Percentiles rank a stretch among this genome's conserved stretches.
phyloP scores from a whole-genome alignment of 2,888 invertebrate genomes.

The Tenthredo distinguenda region DNA sequence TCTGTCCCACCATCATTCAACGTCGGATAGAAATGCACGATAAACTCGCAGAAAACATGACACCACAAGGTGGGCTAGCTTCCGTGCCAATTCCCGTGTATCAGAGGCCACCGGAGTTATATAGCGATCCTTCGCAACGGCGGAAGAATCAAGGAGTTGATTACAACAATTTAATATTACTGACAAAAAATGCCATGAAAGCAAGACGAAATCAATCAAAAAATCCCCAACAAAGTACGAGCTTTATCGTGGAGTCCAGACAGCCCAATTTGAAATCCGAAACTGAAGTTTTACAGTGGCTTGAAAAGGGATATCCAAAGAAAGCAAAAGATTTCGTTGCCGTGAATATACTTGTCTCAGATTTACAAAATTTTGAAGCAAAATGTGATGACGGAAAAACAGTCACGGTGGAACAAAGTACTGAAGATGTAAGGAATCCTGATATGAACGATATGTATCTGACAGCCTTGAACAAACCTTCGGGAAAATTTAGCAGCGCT shows the following conservation, averaged over 20 bases:
- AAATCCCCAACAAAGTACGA: slow-evolving; percentile 60
- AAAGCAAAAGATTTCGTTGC: slow-evolving; percentile 62
- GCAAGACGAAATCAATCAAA: slow-evolving; percentile 68
- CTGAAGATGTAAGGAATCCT: slow-evolving; percentile 26
- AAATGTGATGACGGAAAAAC: slow-evolving; percentile 57
- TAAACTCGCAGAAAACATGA: slow-evolving; percentile 59
- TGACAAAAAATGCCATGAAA: slow-evolving; percentile 73
- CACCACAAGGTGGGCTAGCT: slow-evolving; percentile 56
- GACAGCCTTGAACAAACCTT: slow-evolving; percentile 26
- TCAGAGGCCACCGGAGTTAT: slow-evolving; percentile 70
- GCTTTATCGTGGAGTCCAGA: slow-evolving; percentile 63
- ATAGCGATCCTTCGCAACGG: slow-evolving; percentile 66
- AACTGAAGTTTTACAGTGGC: slow-evolving; percentile 63
- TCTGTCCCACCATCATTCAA: slow-evolving; percentile 68
- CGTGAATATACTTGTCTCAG: slow-evolving; percentile 61
- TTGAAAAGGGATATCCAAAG: slow-evolving; percentile 64
- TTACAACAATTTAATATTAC: slow-evolving; percentile 73
- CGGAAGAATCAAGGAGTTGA: slow-evolving; percentile 72
- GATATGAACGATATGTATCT: slow-evolving; percentile 41
- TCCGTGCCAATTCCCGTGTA: slow-evolving; percentile 71
- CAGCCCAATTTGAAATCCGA: slow-evolving; percentile 64
- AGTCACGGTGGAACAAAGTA: background rate
- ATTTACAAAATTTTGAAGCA: slow-evolving; percentile 60
- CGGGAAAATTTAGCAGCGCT: background rate
- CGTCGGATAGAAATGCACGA: slow-evolving; percentile 67